Evolutionary conservation across 2,113 vertebrate genomes (phyloP), one percentile per base, ranked within the genome.

Genomic region (Sciurus niger): DNA sequence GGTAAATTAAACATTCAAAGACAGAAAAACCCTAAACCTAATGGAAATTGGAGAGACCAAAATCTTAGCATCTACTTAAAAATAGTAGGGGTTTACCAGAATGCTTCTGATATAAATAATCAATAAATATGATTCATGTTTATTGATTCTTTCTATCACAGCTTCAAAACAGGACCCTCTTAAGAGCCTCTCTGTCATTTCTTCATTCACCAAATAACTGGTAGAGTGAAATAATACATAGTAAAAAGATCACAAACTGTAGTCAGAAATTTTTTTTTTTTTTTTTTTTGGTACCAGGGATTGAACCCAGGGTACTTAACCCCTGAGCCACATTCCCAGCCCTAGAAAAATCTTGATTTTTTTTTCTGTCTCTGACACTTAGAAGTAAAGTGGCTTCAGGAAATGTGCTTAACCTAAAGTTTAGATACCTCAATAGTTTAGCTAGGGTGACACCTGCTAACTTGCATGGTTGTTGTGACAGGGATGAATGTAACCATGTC

Each of bases 191-290:
- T 79, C 0, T 60, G 53, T 79, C 74, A 92, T 73, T 67, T 18
- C 20, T 89, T 86, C 10, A 51, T 68, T 87, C 43, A 51, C 14
- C 43, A 72, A 55, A 94, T 51, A 6, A n/a, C 48, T 68, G 67
- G 4, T 79, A 30, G 58, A 92, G 86, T 79, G 53, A 90, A 94
- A 67, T 30, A 65, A 37, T 82, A 53, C n/a, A 12, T 8, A 79
- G 58, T 28, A 78, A 95, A 88, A 79, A 76, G n/a, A 96, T 90
- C 24, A 76, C 32, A 90, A 93, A 48, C 89, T 90, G 40, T 16
- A 88, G 13, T 86, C 16, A 84, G n/a, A 84, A 86, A 13, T 34
- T 67, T 67, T 58, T 58, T 20, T 58, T 20, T 58, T 58, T 55
- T 18, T 58, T 40, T 40, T 40, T 40, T 40, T 40, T 40, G 4